Base-by-base conservation (phyloP, 2,888 invertebrate genomes). In the Dromius quadrimaculatus region DNA sequence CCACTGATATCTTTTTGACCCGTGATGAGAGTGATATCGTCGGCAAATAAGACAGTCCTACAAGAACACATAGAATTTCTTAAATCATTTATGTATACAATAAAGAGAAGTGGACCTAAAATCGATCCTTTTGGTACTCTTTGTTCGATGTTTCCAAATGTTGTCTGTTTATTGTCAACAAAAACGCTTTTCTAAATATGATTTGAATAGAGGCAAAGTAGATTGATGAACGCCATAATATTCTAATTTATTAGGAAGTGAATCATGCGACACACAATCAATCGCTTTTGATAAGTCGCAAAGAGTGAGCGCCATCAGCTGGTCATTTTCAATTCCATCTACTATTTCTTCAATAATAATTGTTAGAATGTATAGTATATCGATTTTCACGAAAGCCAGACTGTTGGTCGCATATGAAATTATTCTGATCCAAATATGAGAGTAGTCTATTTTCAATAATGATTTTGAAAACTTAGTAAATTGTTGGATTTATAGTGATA, bases 331-430 rank as follows among this genome's bases (percentile, higher is more conserved):
- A 45, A 45, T 17, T 2, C 20, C 45, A 8, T 45, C 45, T 5
- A 45, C 45, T 45, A 15, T 19, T 19, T 19, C 11, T n/a, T 45
- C 20, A 45, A 45, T 45, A 45, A 45, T 45, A 45, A 6, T 45
- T 45, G 20, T 19, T n/a, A 45, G 19, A 8, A 8, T 19, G 45
- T 19, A 45, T 45, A 9, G 45, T 45, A 1, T 17, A 45, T 1
- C 19, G 45, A 8, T 20, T 20, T 4, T 20, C 19, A 45, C 45
- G 45, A 20, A 45, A 45, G n/a, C n/a, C n/a, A n/a, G n/a, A n/a
- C n/a, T n/a, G n/a, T n/a, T n/a, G n/a, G n/a, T n/a, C n/a, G n/a
- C 20, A 19, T 19, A 45, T 9, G 1, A 45, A 45, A 20, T 19
- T 45, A 19, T 45, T 45, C 8, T 45, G 8, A 8, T 50, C 50